Evolutionary conservation across 2,888 invertebrate species (phyloP).

Genomic region (Lasioglossum marginatum): DNA sequence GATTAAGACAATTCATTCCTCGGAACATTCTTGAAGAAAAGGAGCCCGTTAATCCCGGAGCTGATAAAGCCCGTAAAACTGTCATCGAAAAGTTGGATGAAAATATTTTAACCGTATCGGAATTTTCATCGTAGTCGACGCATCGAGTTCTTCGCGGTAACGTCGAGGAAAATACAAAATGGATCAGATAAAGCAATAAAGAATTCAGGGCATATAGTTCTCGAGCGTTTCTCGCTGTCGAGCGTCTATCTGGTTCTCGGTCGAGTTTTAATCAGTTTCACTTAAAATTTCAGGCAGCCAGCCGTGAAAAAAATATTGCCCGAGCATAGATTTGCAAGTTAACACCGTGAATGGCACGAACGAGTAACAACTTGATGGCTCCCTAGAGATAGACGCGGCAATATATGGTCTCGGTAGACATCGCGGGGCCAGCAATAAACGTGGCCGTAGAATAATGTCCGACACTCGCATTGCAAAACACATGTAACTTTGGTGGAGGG

Average conservation of each 20-base stretch:
- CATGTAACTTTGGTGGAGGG: constrained; percentile 57
- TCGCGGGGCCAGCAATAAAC: constrained; percentile 41
- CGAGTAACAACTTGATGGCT: constrained; percentile 21
- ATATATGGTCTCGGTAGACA: constrained; percentile 32
- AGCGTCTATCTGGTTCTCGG: not conserved
- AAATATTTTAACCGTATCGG: not conserved
- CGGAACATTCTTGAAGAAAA: too few relatives aligned
- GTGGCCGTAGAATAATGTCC: constrained; percentile 48
- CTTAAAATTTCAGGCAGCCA: not conserved
- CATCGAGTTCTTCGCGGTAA: not conserved
- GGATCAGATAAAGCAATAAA: not conserved
- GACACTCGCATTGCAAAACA: constrained; percentile 64
- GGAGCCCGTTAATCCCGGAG: not conserved
- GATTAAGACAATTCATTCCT: not conserved
- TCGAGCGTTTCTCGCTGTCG: not conserved
- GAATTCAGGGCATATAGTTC: not conserved
- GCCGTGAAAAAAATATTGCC: constrained; percentile 4
- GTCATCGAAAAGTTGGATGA: not conserved
- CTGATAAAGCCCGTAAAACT: not conserved
- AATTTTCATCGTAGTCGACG: not conserved
- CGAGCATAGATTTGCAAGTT: constrained; percentile 1
- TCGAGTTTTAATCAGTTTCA: not conserved
- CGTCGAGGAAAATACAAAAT: not conserved
- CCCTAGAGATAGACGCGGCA: constrained; percentile 27
- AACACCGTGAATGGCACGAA: not conserved